A percentile compares a stretch with the other conserved stretches of the same genome.
Evolutionary conservation across 2,888 invertebrate species (phyloP).

Genomic region (Epistrophe eligans): DNA sequence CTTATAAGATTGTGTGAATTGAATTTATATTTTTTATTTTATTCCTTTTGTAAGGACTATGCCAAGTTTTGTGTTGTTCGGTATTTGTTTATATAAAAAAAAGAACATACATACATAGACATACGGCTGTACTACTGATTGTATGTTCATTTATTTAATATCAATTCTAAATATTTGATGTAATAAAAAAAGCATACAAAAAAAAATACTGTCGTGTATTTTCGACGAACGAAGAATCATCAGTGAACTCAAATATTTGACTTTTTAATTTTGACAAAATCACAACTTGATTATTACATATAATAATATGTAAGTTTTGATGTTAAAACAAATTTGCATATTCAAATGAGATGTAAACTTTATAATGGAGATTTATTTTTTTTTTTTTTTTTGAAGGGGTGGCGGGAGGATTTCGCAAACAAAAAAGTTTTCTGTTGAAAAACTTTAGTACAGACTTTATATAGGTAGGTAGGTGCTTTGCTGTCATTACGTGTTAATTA

Average conservation of each 20-base stretch:
- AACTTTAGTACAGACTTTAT: neutral
- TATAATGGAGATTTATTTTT: too few relatives aligned
- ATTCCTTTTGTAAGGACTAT: conserved; percentile 8
- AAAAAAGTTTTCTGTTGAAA: neutral
- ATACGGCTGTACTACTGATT: neutral
- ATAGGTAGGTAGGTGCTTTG: neutral
- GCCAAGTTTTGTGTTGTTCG: too few relatives aligned
- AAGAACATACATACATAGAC: neutral
- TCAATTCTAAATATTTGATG: conserved; percentile 20
- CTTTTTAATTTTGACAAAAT: conserved; percentile 40
- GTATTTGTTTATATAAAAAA: neutral
- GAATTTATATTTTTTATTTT: conserved; percentile 24
- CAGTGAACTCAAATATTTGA: conserved; percentile 26
- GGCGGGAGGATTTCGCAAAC: neutral
- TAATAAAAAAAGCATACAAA: neutral
- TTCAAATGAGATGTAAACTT: conserved; percentile 8
- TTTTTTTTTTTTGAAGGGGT: neutral
- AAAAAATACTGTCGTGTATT: neutral
- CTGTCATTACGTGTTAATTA: neutral
- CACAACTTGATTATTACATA: conserved; percentile 10
- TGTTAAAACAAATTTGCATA: conserved; percentile 23
- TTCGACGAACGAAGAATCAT: neutral
- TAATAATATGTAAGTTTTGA: neutral
- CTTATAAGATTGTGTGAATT: conserved; percentile 32
- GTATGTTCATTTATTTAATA: conserved; percentile 7